Evolutionary conservation across 2,888 invertebrate species (phyloP).

Genomic region (Steromphala cineraria): DNA sequence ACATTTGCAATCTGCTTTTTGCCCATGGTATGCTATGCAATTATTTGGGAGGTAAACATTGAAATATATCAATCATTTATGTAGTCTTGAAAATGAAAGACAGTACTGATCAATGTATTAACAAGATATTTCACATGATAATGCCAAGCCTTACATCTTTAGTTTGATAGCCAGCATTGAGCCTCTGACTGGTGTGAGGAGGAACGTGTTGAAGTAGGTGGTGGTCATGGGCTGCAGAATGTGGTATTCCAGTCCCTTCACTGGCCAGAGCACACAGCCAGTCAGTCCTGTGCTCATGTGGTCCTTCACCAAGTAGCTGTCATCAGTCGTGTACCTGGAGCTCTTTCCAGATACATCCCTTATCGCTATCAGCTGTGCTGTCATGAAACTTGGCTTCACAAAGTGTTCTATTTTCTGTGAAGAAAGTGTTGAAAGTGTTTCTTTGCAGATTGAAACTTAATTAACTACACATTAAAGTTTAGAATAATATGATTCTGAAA

Average conservation of each 20-base stretch:
- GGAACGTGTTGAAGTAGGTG: conserved; percentile 33
- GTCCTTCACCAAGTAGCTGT: conserved; percentile 6
- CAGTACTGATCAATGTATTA: too few species aligned
- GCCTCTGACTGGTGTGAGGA: conserved; percentile 27
- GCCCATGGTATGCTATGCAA: too few species aligned
- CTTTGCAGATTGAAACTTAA: too few species aligned
- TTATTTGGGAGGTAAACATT: too few species aligned
- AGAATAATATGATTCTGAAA: too few species aligned
- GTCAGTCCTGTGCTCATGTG: conserved; percentile 23
- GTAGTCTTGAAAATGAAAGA: too few species aligned
- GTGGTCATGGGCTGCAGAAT: conserved; percentile 34
- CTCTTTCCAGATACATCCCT: neutral
- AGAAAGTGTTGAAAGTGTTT: too few species aligned
- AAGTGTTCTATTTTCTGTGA: conserved; percentile 48
- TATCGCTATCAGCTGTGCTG: conserved; percentile 26
- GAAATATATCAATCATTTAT: too few species aligned
- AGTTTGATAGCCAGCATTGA: neutral
- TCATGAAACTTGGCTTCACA: conserved; percentile 46
- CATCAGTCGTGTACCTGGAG: neutral
- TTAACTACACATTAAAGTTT: too few species aligned
- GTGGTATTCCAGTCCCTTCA: conserved; percentile 24
- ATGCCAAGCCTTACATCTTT: neutral
- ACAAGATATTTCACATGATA: too few species aligned
- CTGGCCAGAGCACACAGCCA: conserved; percentile 30
- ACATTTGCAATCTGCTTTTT: too few species aligned